phyloP scores from a whole-genome alignment of 2,113 vertebrate genomes.

The Lutjanus erythropterus region DNA sequence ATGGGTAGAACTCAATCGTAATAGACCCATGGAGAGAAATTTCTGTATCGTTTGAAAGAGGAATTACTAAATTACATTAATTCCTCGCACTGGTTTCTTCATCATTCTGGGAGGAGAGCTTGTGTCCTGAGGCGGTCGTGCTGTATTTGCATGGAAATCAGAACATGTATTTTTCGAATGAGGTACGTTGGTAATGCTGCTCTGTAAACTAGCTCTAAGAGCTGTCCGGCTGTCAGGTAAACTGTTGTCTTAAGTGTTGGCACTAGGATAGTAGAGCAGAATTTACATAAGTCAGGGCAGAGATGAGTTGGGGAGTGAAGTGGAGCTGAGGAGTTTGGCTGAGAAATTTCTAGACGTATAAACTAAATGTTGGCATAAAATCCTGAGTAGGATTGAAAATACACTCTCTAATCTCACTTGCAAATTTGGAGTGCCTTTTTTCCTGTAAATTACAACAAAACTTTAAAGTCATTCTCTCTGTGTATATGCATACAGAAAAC shows the following conservation, averaged over 20 bases:
- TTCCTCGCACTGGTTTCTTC: neutral
- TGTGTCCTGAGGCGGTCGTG: slow-evolving; percentile 8
- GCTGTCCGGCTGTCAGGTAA: slow-evolving; percentile 2
- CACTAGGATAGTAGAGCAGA: neutral
- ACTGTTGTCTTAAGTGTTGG: slow-evolving; percentile 3
- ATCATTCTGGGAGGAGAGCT: neutral
- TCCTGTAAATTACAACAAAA: neutral
- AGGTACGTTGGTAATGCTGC: neutral
- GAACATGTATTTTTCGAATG: neutral
- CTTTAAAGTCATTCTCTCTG: neutral
- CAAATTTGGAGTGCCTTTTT: slow-evolving; percentile 24
- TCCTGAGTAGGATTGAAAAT: slow-evolving; percentile 24
- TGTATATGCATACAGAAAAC: slow-evolving; percentile 4
- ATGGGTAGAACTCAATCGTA: neutral
- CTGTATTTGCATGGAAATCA: slow-evolving; percentile 17
- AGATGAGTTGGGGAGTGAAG: neutral
- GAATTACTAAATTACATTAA: neutral
- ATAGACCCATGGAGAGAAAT: neutral
- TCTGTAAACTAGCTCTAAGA: neutral
- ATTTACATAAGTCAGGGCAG: slow-evolving; percentile 3
- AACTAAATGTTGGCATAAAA: slow-evolving; percentile 26
- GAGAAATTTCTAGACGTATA: slow-evolving; percentile 6
- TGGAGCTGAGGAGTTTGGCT: slow-evolving; percentile 8
- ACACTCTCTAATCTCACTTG: slow-evolving; percentile 35
- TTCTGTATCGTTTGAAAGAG: neutral